Evolutionary conservation across 2,888 invertebrate species (phyloP), one percentile per base, ranked within the genome.

Genomic region (Platycnemis pennipes): DNA sequence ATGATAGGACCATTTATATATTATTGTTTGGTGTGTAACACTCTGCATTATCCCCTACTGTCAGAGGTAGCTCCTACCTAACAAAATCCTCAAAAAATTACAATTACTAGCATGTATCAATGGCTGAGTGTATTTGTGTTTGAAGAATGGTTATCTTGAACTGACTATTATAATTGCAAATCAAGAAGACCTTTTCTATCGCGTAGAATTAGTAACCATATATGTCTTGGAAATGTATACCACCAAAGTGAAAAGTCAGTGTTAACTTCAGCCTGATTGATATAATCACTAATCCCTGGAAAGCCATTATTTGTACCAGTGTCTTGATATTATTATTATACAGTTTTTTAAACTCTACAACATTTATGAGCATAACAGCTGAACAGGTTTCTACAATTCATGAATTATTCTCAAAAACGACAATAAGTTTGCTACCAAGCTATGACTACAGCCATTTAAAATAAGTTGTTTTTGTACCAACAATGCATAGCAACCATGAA

Each of bases 301-400:
- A 91, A 91, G 91, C 91, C 91, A 91, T 91, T 91, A 91, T 91
- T 91, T 91, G 91, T 91, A 49, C 91, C 89, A 89, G 91, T 91
- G 91, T 91, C 91, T 91, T 91, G 91, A 91, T 91, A 91, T 91
- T 87, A 87, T 46, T 69, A 37, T 69, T 63, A 63, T 42, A 91
- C 63, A 56, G 63, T 91, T 69, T 91, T 91, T 91, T 91, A 63
- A 91, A 42, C 91, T 91, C 63, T 91, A 63, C 91, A 56, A 91
- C 63, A 63, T 91, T 91, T 91, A 63, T 91, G 91, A 91, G 91
- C 44, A 63, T 91, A 91, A 63, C 91, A 91, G 63, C 63, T 44
- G 44, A 44, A 91, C 77, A 91, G 56, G 44, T 91, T 91, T 91
- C 49, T 91, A 89, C 44, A 44, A 63, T 44, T 63, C 91, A 63